These are phyloP conservation scores for Papilio elwesi DNA, from an alignment of 2,888 invertebrate genomes.

Conservation along the genomic window DNA sequence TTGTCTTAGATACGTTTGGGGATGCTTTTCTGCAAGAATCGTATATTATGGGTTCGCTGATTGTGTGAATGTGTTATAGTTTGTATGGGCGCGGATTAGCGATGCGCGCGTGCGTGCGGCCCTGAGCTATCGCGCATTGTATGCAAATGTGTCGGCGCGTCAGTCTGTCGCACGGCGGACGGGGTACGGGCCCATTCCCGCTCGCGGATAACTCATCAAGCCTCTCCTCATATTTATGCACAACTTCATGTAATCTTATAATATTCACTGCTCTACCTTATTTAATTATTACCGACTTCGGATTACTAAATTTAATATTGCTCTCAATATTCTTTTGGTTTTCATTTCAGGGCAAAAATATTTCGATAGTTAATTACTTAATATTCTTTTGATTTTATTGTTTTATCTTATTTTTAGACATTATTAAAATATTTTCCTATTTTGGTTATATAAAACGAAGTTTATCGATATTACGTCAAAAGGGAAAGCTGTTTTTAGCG, in stretches of 20 bases:
- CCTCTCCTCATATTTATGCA: constrained; percentile 22
- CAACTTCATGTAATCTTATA: not conserved
- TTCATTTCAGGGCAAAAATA: no score
- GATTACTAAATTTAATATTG: no score
- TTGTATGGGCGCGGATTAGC: constrained; percentile 75
- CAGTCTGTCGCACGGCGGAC: constrained; percentile 47
- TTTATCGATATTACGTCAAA: no score
- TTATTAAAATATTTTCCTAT: no score
- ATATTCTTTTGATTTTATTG: no score
- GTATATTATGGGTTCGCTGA: constrained; percentile 52
- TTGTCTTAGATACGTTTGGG: not conserved
- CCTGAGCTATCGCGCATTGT: constrained; percentile 80
- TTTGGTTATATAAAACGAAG: no score
- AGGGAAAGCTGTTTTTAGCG: no score
- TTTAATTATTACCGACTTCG: constrained; percentile 6
- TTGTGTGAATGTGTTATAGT: constrained; percentile 70
- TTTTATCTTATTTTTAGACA: no score
- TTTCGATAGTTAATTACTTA: no score
- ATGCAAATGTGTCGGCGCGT: constrained; percentile 76
- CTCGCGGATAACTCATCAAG: constrained; percentile 15
- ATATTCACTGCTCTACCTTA: not conserved
- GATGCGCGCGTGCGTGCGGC: constrained; percentile 75
- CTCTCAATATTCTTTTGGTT: no score
- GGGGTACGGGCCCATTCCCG: constrained; percentile 30
- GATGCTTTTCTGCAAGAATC: not conserved